phyloP scores from a whole-genome alignment of 2,888 invertebrate genomes.

The Adelphocoris suturalis region DNA sequence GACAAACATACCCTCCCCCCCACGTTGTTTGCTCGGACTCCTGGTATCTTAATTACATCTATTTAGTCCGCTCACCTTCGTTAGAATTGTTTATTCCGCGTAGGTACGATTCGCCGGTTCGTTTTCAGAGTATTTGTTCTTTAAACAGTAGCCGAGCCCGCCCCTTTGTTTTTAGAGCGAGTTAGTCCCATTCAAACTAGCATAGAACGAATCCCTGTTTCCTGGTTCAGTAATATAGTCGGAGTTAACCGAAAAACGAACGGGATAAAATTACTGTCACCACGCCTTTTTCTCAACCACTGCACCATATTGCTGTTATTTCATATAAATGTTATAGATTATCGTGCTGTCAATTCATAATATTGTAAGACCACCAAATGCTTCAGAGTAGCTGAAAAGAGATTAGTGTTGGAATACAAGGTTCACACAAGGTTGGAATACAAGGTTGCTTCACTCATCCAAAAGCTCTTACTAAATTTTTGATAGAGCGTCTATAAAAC shows the following conservation, averaged over 20 bases:
- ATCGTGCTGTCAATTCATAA: no score
- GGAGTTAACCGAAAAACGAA: no score
- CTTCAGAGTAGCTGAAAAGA: no score
- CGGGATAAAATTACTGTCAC: not conserved
- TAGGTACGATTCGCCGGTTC: constrained; percentile 21
- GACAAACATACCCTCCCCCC: not conserved
- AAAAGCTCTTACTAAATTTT: no score
- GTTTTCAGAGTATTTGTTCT: constrained; percentile 27
- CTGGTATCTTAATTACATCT: constrained; percentile 61
- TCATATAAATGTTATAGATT: no score
- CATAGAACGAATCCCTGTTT: not conserved
- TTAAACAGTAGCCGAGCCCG: not conserved
- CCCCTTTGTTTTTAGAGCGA: not conserved
- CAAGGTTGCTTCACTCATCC: no score
- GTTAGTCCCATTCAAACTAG: constrained; percentile 35
- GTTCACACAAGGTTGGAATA: no score
- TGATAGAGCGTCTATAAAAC: no score
- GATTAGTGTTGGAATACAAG: no score
- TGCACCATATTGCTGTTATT: not conserved
- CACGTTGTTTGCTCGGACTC: not conserved
- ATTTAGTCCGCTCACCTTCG: constrained; percentile 48
- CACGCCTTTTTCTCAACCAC: not conserved
- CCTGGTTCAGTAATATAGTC: not conserved
- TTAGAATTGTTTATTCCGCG: constrained; percentile 59
- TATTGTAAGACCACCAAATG: no score